Evolutionary conservation across 2,113 vertebrate genomes (phyloP), one percentile per base, ranked within the genome.

Genomic region (Melanerpes formicivorus): DNA sequence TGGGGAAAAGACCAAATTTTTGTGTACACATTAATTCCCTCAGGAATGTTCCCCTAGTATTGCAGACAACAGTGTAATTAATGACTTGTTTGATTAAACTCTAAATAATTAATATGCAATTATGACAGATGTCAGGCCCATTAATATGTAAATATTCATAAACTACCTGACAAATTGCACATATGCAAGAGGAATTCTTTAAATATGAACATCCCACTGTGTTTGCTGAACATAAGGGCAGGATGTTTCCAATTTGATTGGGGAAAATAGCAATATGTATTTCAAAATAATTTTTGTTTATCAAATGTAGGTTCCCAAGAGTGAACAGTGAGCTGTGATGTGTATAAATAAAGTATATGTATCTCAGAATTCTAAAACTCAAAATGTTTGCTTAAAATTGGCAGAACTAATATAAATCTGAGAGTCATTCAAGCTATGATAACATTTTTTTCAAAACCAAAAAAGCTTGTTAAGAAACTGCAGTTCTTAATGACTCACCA

Each of bases 121-220:
- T 88, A 88, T 96, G 96, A 91, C 91, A 96, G 92, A 84, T 95
- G 74, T 88, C 88, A 90, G 69, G 64, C 1, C 29, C 40, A 93
- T 93, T 87, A 93, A 88, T 90, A 90, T 91, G 80, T 90, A 95
- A 95, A 96, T 93, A 91, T 92, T 95, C 79, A 93, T 93, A 90
- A 96, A 66, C n/a, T 78, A 85, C 67, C 50, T 90, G 80, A 87
- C 40, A 95, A 82, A 75, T 76, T 73, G 37, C 62, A 83, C 84
- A 92, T 79, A 67, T 71, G 55, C 46, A 73, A 88, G 69, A 75
- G 87, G 58, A 74, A 88, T 75, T 90, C 40, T 90, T 91, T 82
- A 76, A 79, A 74, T 86, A 40, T 9, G 48, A 92, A 65, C 65
- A 80, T 90, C 30, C 72, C 10, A 18, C 26, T 92, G 72, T 73